Conservation (phyloP, 2,797 vertebrate species). For the Lerista edwardsae region DNA sequence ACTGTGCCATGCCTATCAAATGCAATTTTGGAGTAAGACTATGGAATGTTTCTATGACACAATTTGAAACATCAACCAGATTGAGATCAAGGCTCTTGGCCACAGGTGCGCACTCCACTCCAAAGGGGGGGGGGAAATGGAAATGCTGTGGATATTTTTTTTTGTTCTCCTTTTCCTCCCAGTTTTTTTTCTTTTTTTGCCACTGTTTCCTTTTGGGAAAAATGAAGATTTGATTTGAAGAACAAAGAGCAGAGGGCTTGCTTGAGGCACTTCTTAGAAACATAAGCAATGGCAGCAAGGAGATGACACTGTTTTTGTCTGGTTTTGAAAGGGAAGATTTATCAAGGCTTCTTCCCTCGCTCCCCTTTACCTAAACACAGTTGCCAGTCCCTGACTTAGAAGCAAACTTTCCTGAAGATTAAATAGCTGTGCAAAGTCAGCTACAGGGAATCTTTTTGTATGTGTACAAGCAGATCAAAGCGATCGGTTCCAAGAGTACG, state of each 20-base stretch:
- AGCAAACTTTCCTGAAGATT: slow-evolving; percentile 22
- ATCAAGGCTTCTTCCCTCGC: background rate
- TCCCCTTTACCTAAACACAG: background rate
- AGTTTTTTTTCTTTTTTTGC: background rate
- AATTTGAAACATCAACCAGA: background rate
- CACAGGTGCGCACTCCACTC: slow-evolving; percentile 20
- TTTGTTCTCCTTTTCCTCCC: slow-evolving; percentile 4
- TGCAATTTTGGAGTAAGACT: background rate
- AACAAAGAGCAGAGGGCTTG: slow-evolving; percentile 6
- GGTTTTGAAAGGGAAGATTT: background rate
- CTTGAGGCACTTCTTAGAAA: background rate
- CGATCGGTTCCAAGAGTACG: background rate
- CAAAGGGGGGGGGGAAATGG: background rate
- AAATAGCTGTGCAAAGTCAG: slow-evolving; percentile 35
- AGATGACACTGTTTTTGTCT: background rate
- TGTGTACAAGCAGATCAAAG: slow-evolving; percentile 11
- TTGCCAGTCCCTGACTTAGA: background rate
- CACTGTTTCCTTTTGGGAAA: background rate
- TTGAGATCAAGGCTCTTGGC: slow-evolving; percentile 13
- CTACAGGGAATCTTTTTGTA: background rate
- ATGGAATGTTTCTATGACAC: background rate
- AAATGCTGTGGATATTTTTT: background rate
- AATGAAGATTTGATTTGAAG: slow-evolving; percentile 15
- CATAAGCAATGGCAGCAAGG: rapidly evolving
- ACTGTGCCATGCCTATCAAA: background rate